phyloP scores from a whole-genome alignment of 2,797 vertebrate genomes.

The Molossus alvarezi region DNA sequence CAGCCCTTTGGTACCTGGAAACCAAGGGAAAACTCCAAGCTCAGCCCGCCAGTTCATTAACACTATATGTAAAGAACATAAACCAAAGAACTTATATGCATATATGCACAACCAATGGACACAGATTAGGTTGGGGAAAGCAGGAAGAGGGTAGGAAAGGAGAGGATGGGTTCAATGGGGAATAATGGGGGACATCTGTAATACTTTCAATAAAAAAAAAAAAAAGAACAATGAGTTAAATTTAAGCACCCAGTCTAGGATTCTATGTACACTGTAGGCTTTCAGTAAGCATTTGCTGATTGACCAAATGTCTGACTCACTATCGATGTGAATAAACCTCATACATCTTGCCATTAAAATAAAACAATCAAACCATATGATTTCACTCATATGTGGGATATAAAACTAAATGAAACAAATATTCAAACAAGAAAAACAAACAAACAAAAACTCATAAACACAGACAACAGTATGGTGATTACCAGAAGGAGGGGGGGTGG shows the following conservation, averaged over 20 bases:
- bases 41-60: background rate
- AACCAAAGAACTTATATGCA: too few relatives aligned
- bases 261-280: background rate
- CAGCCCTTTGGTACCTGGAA: background rate
- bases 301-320: conserved; percentile 50
- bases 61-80: background rate
- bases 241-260: background rate
- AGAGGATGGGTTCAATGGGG: too few relatives aligned
- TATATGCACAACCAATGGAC: too few relatives aligned
- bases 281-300: conserved; percentile 50
- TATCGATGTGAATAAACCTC: conserved; percentile 72
- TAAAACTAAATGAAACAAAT: background rate
- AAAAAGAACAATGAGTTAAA: background rate
- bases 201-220: background rate
- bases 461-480: background rate
- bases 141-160: too few relatives aligned
- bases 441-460: background rate
- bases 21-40: background rate
- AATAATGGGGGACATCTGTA: too few relatives aligned
- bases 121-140: too few relatives aligned
- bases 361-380: conserved; percentile 70
- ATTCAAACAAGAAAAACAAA: background rate
- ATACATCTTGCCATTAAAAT: conserved; percentile 68
- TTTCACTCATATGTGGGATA: background rate
- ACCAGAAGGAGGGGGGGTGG: background rate